These are phyloP conservation scores for Mamestra brassicae DNA, from an alignment of 2,888 invertebrate genomes.

Conservation along the genomic window DNA sequence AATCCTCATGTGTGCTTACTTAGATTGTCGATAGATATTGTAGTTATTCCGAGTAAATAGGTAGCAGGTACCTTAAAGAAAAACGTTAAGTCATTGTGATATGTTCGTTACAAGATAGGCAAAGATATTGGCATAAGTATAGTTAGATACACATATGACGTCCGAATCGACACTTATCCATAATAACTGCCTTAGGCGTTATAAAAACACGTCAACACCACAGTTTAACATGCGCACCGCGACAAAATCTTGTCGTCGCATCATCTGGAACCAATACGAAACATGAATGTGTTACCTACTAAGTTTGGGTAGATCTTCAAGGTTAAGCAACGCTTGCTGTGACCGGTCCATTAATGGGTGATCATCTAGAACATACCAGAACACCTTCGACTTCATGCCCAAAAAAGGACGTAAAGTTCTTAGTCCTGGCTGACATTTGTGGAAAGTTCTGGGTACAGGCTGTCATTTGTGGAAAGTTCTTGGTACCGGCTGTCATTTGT, in stretches of 20 bases:
- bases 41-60: not conserved
- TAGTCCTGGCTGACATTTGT: too few species aligned
- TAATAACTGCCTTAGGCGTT: not conserved
- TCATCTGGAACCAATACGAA: not conserved
- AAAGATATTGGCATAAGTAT: not conserved
- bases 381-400: too few species aligned
- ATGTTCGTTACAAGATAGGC: not conserved
- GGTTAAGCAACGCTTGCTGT: not conserved
- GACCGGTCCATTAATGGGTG: not conserved
- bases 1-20: not conserved
- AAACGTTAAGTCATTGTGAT: constrained; percentile 4
- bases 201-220: constrained; percentile 34
- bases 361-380: not conserved
- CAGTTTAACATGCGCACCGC: not conserved
- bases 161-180: constrained; percentile 5
- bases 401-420: too few species aligned
- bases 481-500: too few species aligned
- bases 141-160: not conserved
- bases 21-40: too few species aligned
- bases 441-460: too few species aligned
- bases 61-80: not conserved
- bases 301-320: not conserved
- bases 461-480: too few species aligned
- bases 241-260: not conserved
- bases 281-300: not conserved